These are phyloP conservation scores for Chymomyza fuscimana DNA, from an alignment of 2,888 invertebrate genomes.

Conservation along the genomic window DNA sequence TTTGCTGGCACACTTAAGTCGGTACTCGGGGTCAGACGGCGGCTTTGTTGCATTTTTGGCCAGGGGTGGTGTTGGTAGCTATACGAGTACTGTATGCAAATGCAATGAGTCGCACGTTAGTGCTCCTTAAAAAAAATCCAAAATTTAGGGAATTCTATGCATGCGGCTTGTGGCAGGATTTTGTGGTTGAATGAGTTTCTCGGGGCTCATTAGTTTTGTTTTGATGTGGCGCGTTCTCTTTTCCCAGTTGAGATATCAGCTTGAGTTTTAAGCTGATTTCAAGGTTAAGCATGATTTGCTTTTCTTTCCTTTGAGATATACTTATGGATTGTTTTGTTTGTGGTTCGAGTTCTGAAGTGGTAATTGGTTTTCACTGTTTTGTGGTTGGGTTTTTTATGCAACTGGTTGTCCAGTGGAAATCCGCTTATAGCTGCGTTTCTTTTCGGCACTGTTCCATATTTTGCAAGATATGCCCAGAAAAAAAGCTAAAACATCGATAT, in stretches of 20 bases:
- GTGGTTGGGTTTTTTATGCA: slow-evolving; percentile 12
- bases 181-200: slow-evolving; percentile 57
- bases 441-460: not conserved
- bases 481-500: too few relatives aligned
- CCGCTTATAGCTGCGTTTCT: too few relatives aligned
- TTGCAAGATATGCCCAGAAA: too few relatives aligned
- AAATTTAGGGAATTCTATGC: not conserved
- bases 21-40: not conserved
- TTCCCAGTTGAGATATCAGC: slow-evolving; percentile 52
- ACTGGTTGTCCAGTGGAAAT: not conserved
- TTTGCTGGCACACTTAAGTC: slow-evolving; percentile 18
- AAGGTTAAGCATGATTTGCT: slow-evolving; percentile 59
- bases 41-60: not conserved
- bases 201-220: slow-evolving; percentile 63
- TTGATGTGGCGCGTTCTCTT: slow-evolving; percentile 58
- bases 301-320: slow-evolving; percentile 40
- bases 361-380: slow-evolving; percentile 50
- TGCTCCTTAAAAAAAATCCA: slow-evolving; percentile 12
- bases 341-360: slow-evolving; percentile 44
- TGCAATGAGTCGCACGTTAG: slow-evolving; percentile 23
- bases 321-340: slow-evolving; percentile 2
- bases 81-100: slow-evolving; percentile 63
- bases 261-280: slow-evolving; percentile 70
- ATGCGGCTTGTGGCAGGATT: slow-evolving; percentile 27
- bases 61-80: slow-evolving; percentile 8